Base-by-base conservation (phyloP, 92 coral and sea anemone species). In the Bergia puertoricense region DNA sequence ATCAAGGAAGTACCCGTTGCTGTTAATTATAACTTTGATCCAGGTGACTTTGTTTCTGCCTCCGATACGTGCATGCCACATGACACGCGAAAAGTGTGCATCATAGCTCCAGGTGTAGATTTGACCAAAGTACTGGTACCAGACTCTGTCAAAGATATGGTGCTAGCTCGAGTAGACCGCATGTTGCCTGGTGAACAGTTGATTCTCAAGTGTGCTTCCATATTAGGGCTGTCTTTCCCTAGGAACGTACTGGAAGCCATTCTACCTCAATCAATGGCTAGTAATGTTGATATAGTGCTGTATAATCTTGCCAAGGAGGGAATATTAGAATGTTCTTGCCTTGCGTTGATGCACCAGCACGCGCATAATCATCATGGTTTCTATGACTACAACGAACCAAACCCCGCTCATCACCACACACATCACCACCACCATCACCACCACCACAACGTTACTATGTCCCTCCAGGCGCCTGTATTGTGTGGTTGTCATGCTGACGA, bases 331-430 rank as follows among this genome's bases (percentile, higher is more conserved):
- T 97, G 99, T 62, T 97, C 99, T 4, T 92, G 96, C 75, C 90
- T 97, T 42, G 98, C 97, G 39, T 88, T 91, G 81, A 95, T 94
- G 76, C 98, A 97, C 75, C 98, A 95, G 85, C 89, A 81, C 22
- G 98, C 99, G 5, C 99, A 97, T 85, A 97, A 95, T 69, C 99
- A 97, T 56, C 99, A 97, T 69, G 99, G 99, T 65, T 97, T 97
- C 91, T 95, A 95, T 85, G 98, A 95, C 89, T 95, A 93, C 88
- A 93, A 93, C 66, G 98, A 97, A 76, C 98, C 98, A 38, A 89
- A 91, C 50, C 96, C 93, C 85, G 96, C 94, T 18, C 99, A 97
- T 9, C 97, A 94, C 10, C 99, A 97, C 88, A 86, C 92, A 0
- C 96, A 97, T 39, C 98, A 95, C 81, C 99, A 97, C 88, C 99